phyloP scores from a whole-genome alignment of 92 coral and sea anemone species.

The Bergia puertoricense region DNA sequence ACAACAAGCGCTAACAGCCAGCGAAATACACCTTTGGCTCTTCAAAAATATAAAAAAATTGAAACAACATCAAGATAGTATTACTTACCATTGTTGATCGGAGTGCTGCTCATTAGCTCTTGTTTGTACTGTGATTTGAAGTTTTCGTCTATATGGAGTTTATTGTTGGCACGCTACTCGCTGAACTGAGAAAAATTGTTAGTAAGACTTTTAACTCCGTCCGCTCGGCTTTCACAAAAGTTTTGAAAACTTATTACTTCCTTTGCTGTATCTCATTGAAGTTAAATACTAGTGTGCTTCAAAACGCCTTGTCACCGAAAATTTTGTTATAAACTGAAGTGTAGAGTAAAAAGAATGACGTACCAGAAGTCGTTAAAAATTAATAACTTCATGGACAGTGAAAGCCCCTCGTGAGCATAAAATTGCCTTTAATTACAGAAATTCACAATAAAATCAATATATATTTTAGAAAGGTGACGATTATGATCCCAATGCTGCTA shows the following conservation, averaged over 20 bases:
- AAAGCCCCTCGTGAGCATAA: not conserved
- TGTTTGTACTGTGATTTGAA: not conserved
- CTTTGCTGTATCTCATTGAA: not conserved
- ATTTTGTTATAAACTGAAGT: not conserved
- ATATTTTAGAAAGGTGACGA: not conserved
- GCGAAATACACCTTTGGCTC: not conserved
- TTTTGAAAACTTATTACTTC: not conserved
- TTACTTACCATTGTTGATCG: constrained; percentile 6
- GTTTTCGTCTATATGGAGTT: not conserved
- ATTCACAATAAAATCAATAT: no score
- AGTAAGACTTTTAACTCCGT: not conserved
- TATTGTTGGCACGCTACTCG: not conserved
- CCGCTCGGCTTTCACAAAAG: not conserved
- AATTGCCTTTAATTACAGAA: no score
- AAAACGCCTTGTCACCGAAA: not conserved
- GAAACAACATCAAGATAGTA: not conserved
- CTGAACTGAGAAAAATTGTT: not conserved
- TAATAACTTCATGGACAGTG: not conserved
- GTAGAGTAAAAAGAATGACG: not conserved
- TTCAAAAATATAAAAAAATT: not conserved
- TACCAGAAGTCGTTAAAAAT: constrained; percentile 3
- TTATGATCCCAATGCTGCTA: not conserved
- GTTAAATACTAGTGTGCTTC: not conserved
- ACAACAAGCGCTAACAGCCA: no score
- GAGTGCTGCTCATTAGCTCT: not conserved